Conservation (phyloP, 2,797 vertebrate genomes). For the Eleutherodactylus coqui region DNA sequence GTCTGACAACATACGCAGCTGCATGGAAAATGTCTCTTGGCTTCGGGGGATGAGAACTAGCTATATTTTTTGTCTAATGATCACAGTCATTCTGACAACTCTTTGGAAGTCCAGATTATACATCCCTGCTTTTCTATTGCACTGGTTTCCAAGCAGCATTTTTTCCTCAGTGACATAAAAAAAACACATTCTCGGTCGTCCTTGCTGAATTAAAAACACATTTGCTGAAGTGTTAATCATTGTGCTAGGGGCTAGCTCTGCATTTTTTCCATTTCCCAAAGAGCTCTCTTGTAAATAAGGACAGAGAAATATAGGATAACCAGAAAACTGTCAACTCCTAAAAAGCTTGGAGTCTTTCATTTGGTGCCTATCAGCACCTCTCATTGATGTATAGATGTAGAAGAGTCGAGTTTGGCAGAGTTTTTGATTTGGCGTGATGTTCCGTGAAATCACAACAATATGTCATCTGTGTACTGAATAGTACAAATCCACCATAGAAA, state of each 20-base stretch:
- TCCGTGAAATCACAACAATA: background rate
- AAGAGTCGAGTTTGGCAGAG: background rate
- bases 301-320: slow-evolving; percentile 43
- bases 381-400: background rate
- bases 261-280: slow-evolving; percentile 54
- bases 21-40: slow-evolving; percentile 62
- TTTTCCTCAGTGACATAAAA: slow-evolving; percentile 59
- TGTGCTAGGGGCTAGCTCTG: slow-evolving; percentile 53
- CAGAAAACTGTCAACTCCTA: background rate
- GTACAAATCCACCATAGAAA: background rate
- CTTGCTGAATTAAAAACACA: slow-evolving; percentile 63
- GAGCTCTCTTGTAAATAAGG: slow-evolving; percentile 49
- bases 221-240: slow-evolving; percentile 61
- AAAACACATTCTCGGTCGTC: slow-evolving; percentile 51
- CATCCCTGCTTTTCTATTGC: slow-evolving; percentile 56
- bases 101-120: slow-evolving; percentile 58
- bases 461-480: background rate
- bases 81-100: slow-evolving; percentile 61
- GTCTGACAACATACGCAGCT: slow-evolving; percentile 65
- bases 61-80: slow-evolving; percentile 62
- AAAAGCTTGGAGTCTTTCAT: background rate
- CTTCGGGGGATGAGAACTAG: slow-evolving; percentile 54
- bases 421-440: background rate
- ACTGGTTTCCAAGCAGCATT: slow-evolving; percentile 54
- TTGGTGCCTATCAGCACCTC: background rate